Percentiles rank a stretch among this genome's conserved stretches.
phyloP scores from a whole-genome alignment of 2,113 vertebrate genomes.

The Esox niger region DNA sequence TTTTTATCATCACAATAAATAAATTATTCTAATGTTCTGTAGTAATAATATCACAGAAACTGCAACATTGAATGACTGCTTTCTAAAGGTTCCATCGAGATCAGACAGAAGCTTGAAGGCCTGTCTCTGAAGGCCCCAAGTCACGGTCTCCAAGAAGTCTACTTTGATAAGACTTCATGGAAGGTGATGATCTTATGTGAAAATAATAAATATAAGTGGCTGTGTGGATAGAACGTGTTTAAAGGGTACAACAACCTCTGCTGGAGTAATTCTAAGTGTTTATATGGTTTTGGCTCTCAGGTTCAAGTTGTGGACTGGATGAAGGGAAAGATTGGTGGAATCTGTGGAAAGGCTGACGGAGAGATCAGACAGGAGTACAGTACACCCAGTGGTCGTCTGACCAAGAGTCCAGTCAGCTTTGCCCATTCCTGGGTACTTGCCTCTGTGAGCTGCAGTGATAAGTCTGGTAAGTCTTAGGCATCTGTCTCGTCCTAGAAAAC shows the following conservation, averaged over 20 bases:
- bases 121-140: conserved; percentile 24
- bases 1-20: too few species aligned
- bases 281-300: conserved; percentile 51
- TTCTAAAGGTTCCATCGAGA: conserved; percentile 47
- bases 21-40: too few species aligned
- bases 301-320: conserved; percentile 76
- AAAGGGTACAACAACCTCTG: neutral
- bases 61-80: too few species aligned
- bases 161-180: conserved; percentile 24
- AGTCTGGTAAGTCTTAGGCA: conserved; percentile 36
- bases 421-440: conserved; percentile 77
- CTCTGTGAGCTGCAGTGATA: conserved; percentile 66
- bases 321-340: conserved; percentile 76
- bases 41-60: too few species aligned
- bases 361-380: conserved; percentile 72
- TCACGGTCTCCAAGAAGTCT: conserved; percentile 36
- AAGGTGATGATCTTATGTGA: conserved; percentile 14
- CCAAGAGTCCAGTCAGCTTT: conserved; percentile 68
- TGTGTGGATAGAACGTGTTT: neutral
- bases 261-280: neutral
- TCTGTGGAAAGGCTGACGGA: conserved; percentile 78
- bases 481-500: too few species aligned
- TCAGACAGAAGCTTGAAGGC: conserved; percentile 19
- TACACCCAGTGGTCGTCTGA: conserved; percentile 64
- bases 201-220: neutral